phyloP scores from a whole-genome alignment of 92 coral and sea anemone species.

The Epizoanthus ramosus region DNA sequence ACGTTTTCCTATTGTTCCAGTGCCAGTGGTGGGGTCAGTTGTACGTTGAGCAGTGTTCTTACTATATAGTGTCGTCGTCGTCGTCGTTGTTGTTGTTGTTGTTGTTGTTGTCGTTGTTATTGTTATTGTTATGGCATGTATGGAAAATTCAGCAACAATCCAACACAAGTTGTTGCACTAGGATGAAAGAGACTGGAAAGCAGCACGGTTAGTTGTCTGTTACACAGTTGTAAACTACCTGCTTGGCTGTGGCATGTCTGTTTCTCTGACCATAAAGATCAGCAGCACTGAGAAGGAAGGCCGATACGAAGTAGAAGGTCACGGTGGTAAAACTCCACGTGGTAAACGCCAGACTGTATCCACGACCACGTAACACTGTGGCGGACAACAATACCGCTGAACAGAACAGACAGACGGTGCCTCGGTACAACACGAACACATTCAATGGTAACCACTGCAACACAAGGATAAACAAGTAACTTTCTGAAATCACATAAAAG shows the following conservation, averaged over 20 bases:
- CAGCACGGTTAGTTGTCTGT: too few species aligned
- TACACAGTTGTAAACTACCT: neutral
- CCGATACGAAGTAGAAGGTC: slow-evolving; percentile 47
- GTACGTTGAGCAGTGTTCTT: too few species aligned
- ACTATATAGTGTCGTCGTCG: too few species aligned
- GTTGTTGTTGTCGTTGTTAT: too few species aligned
- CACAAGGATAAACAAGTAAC: neutral
- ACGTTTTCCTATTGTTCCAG: too few species aligned
- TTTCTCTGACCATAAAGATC: slow-evolving; percentile 22
- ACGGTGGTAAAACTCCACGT: slow-evolving; percentile 56
- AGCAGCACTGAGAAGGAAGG: slow-evolving; percentile 41
- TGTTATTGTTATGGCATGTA: too few species aligned
- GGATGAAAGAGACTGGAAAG: too few species aligned
- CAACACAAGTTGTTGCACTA: too few species aligned
- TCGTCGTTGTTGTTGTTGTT: too few species aligned
- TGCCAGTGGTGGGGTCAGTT: too few species aligned
- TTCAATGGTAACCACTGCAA: slow-evolving; percentile 54
- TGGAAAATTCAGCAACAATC: too few species aligned
- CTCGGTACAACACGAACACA: slow-evolving; percentile 59
- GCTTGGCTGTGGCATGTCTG: neutral
- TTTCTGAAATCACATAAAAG: too few species aligned
- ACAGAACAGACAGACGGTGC: slow-evolving; percentile 45
- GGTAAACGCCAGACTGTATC: slow-evolving; percentile 61
- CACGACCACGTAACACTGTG: slow-evolving; percentile 16
- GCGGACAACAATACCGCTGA: slow-evolving; percentile 30